These are phyloP conservation scores for Melitaea cinxia DNA, from an alignment of 1,140 invertebrate species.

Conservation along the genomic window DNA sequence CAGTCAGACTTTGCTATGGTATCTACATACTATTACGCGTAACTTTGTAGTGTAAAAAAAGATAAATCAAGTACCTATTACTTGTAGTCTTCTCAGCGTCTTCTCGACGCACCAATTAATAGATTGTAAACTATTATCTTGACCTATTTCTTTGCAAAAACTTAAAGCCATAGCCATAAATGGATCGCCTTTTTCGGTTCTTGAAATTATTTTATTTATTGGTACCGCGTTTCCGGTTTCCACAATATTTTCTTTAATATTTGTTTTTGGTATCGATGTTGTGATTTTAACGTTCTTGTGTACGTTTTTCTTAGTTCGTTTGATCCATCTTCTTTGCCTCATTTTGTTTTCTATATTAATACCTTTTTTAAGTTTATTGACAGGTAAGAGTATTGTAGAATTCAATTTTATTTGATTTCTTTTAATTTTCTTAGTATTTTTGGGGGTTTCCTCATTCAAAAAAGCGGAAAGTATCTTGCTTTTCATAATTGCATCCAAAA, in stretches of 20 bases:
- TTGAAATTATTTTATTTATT: conserved; percentile 19
- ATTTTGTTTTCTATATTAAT: conserved; percentile 13
- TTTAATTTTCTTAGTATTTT: conserved; percentile 53
- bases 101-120: conserved; percentile 72
- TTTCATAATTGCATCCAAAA: conserved; percentile 65
- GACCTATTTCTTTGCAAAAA: conserved; percentile 68
- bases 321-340: conserved; percentile 66
- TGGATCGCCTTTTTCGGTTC: conserved; percentile 44
- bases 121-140: conserved; percentile 51
- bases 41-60: not conserved
- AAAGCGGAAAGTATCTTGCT: conserved; percentile 53
- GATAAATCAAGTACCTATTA: conserved; percentile 50
- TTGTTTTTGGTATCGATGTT: not conserved
- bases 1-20: too few relatives aligned
- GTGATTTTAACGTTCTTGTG: conserved; percentile 38
- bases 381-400: conserved; percentile 57
- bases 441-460: conserved; percentile 25
- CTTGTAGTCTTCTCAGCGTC: conserved; percentile 58
- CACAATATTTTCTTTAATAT: not conserved
- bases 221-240: conserved; percentile 22
- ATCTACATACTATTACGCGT: too few relatives aligned
- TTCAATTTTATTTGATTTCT: conserved; percentile 47
- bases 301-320: conserved; percentile 41
- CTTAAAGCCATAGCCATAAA: conserved; percentile 60
- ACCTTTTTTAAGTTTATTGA: conserved; percentile 39